phyloP scores from a whole-genome alignment of 2,888 invertebrate genomes.

The Cistogaster globosa region DNA sequence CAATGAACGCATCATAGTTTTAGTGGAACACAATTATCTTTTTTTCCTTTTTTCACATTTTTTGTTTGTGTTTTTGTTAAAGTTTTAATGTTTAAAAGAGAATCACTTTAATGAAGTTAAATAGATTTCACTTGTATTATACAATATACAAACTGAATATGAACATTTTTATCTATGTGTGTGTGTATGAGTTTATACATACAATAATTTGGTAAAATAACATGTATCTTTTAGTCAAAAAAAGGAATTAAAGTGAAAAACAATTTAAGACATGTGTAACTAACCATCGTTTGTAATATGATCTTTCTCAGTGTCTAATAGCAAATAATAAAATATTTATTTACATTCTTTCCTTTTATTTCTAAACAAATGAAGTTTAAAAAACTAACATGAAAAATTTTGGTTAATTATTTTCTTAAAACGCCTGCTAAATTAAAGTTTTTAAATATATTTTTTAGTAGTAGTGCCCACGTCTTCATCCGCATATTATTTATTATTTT shows the following conservation, averaged over 20 bases:
- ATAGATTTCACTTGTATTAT: slow-evolving; percentile 12
- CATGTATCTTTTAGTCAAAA: no score
- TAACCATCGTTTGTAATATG: slow-evolving; percentile 30
- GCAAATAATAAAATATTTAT: no score
- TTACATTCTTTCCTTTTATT: no score
- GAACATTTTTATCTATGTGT: no score
- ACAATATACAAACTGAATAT: slow-evolving; percentile 6
- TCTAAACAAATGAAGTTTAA: not conserved
- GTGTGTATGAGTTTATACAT: not conserved
- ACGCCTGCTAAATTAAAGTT: no score
- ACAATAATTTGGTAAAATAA: not conserved
- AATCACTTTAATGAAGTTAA: slow-evolving; percentile 53
- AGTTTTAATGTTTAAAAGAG: slow-evolving; percentile 33
- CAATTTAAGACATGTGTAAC: slow-evolving; percentile 11
- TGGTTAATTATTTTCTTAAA: no score
- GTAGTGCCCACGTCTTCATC: no score
- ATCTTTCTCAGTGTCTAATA: not conserved
- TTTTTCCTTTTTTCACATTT: not conserved
- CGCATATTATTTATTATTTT: no score
- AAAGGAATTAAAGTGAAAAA: slow-evolving; percentile 54
- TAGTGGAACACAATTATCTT: slow-evolving; percentile 31
- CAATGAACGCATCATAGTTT: slow-evolving; percentile 43
- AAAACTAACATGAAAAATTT: no score
- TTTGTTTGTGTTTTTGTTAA: not conserved
- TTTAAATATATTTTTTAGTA: no score